phyloP scores from a whole-genome alignment of 2,797 vertebrate genomes.

The Hozukius guyotensis region DNA sequence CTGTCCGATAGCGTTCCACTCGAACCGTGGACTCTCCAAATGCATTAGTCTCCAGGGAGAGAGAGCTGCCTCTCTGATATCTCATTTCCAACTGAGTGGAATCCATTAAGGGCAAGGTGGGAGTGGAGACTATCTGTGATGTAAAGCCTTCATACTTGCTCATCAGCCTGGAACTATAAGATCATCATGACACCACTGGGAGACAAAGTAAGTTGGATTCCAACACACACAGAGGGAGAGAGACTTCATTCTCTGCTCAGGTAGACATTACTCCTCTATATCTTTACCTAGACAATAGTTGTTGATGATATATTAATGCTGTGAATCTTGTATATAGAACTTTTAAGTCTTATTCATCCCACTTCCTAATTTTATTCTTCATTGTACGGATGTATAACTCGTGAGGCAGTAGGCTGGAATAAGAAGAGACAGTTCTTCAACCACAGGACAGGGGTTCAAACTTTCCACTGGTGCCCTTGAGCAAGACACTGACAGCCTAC shows the following conservation, averaged over 20 bases:
- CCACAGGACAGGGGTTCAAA: neutral
- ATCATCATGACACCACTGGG: constrained; percentile 2
- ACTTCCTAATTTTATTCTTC: neutral
- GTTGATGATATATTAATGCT: no score
- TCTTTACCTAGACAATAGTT: no score
- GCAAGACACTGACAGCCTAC: neutral
- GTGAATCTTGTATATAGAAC: no score
- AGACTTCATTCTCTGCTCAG: no score
- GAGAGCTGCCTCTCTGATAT: constrained; percentile 54
- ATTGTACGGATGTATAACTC: neutral
- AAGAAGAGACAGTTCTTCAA: neutral
- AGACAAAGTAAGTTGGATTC: neutral
- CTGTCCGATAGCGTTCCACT: constrained; percentile 46
- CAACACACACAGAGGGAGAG: no score
- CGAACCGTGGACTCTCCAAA: constrained; percentile 57
- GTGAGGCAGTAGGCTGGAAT: neutral
- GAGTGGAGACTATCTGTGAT: constrained; percentile 5
- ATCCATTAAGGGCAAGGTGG: constrained; percentile 64
- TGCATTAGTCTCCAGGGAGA: constrained; percentile 66
- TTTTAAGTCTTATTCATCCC: neutral
- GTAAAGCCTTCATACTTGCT: constrained; percentile 3
- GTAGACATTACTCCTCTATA: no score
- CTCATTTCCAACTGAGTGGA: constrained; percentile 68
- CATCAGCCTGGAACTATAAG: constrained; percentile 2
- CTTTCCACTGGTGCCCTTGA: neutral